Percentiles rank a stretch among this genome's conserved stretches.
phyloP scores from a whole-genome alignment of 2,888 invertebrate species.

The Melanchra persicariae region DNA sequence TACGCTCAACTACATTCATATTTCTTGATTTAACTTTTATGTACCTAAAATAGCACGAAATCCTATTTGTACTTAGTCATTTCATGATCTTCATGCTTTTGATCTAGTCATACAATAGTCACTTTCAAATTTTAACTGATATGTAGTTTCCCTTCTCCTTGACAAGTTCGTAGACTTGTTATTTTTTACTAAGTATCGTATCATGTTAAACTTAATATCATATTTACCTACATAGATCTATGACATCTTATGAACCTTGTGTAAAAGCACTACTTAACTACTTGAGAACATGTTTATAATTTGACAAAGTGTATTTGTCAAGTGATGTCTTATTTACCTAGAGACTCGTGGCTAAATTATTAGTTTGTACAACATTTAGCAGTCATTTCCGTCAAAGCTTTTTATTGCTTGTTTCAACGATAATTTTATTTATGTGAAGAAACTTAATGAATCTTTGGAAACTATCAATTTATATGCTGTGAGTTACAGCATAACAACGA shows the following conservation, averaged over 20 bases:
- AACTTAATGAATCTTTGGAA: slow-evolving; percentile 28
- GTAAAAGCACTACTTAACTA: slow-evolving; percentile 8
- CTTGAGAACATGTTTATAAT: slow-evolving; percentile 18
- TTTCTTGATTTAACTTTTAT: background rate
- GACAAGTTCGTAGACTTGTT: background rate
- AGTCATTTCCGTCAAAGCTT: slow-evolving; percentile 4
- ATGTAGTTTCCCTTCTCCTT: slow-evolving; percentile 40
- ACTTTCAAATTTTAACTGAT: slow-evolving; percentile 47
- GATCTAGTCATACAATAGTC: slow-evolving; percentile 20
- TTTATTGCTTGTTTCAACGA: background rate
- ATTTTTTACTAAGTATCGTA: slow-evolving; percentile 9
- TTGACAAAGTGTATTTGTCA: slow-evolving; percentile 10
- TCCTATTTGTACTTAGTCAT: slow-evolving; percentile 13
- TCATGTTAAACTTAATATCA: slow-evolving; percentile 23
- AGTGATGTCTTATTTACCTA: slow-evolving; percentile 19
- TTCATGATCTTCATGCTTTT: slow-evolving; percentile 22
- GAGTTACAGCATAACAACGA: slow-evolving; percentile 22
- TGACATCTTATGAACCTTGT: slow-evolving; percentile 21
- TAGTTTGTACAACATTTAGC: background rate
- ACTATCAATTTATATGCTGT: slow-evolving; percentile 16
- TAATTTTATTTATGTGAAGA: slow-evolving; percentile 2
- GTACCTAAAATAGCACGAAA: background rate
- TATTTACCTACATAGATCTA: slow-evolving; percentile 37
- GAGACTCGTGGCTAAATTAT: background rate
- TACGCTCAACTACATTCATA: slow-evolving; percentile 12